Evolutionary conservation across 2,888 invertebrate genomes (phyloP), one percentile per base, ranked within the genome.

Genomic region (Polydesmus complanatus): DNA sequence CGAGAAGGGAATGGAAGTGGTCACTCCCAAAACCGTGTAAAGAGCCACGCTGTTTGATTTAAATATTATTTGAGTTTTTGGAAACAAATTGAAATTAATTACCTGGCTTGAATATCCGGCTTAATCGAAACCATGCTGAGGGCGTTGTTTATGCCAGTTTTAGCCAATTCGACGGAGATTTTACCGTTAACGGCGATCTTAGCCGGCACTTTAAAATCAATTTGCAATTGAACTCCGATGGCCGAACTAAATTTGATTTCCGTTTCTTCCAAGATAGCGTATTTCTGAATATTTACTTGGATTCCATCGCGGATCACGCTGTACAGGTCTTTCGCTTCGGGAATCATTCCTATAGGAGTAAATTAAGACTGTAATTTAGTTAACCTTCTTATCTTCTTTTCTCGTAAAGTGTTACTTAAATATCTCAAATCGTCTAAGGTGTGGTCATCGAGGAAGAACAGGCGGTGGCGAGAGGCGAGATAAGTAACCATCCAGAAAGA

Each of bases 231-330:
- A 48, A 55, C 21, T 5, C 60, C 60, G 26, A 60, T 60, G 3
- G 37, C 26, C n/a, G 60, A 60, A 22, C 54, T 27, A 19, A 60
- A 60, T 49, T 60, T 60, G 3, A 48, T 25, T 21, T 60, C 22
- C 14, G 22, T 48, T 19, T 60, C 60, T 21, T 47, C 48, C 25
- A 54, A 14, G 3, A 60, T 23, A 5, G 27, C 21, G 22, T 21
- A 19, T 48, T 60, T 54, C 1, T 26, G 14, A 27, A 18, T 27
- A 49, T 60, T 48, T 19, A 60, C 27, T 2, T 21, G 23, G 8
- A 60, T 60, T 8, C 60, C 60, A 60, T 60, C 60, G 26, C 60
- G 53, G 54, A 60, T 51, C 14, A n/a, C 21, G n/a, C 54, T 60
- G 18, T 26, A 47, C 18, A 60, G 5, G 49, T 60, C 60, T 48